A percentile compares a stretch with the other conserved stretches of the same genome.
These are phyloP conservation scores for Chinchilla lanigera DNA, from an alignment of 2,113 vertebrate species.

Conservation along the genomic window DNA sequence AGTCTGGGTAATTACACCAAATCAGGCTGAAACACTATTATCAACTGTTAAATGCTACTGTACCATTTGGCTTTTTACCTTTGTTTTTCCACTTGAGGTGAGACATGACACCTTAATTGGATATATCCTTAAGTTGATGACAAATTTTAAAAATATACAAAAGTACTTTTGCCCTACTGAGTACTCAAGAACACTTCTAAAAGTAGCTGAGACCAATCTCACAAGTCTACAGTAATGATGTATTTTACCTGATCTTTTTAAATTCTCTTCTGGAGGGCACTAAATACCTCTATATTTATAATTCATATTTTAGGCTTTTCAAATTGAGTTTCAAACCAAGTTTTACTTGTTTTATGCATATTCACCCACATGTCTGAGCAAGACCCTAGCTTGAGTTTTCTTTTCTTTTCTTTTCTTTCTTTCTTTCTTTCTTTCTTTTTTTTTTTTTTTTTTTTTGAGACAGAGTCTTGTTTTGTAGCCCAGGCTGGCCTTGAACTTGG, in stretches of 20 bases:
- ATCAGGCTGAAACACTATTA: conserved; percentile 85
- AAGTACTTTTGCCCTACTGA: conserved; percentile 73
- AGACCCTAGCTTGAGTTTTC: not conserved
- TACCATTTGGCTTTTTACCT: conserved; percentile 80
- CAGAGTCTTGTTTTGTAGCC: too few relatives aligned
- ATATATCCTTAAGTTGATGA: conserved; percentile 78
- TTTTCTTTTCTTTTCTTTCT: not conserved
- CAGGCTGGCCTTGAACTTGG: not conserved
- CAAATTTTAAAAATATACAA: conserved; percentile 78
- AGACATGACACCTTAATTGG: conserved; percentile 83
- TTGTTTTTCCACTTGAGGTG: conserved; percentile 83
- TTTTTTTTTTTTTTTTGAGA: too few relatives aligned
- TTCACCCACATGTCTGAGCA: not conserved
- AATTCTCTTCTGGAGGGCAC: conserved; percentile 15
- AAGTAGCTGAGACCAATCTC: conserved; percentile 55
- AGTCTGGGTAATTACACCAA: conserved; percentile 83
- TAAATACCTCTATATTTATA: not conserved
- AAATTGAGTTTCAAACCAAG: not conserved
- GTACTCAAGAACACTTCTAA: conserved; percentile 73
- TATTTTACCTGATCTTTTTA: conserved; percentile 36
- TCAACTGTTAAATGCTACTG: conserved; percentile 84
- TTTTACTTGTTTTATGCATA: not conserved
- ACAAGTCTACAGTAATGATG: not conserved
- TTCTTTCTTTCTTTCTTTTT: not conserved
- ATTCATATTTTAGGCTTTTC: conserved; percentile 3